These are phyloP conservation scores for Champsocephalus esox DNA, from an alignment of 2,797 vertebrate genomes.

Conservation along the genomic window DNA sequence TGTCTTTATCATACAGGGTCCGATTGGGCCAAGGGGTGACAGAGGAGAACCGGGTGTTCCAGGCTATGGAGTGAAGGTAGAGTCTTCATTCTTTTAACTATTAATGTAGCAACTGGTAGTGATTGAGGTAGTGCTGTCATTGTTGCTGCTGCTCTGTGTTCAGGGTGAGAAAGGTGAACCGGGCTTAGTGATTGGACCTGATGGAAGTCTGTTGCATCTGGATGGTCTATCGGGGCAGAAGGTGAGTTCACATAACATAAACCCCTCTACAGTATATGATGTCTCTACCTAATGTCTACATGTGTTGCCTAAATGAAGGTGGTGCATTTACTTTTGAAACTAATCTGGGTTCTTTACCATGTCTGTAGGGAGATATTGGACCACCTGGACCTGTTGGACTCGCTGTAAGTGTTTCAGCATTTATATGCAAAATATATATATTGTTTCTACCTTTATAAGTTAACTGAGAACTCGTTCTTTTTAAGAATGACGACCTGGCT, in stretches of 20 bases:
- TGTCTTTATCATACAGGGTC: constrained; percentile 84
- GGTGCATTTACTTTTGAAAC: background rate
- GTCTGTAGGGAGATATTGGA: constrained; percentile 81
- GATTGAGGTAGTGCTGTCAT: background rate
- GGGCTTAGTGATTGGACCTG: constrained; percentile 84
- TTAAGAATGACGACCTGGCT: background rate
- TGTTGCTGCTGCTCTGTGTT: constrained; percentile 19
- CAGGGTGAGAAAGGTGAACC: constrained; percentile 97
- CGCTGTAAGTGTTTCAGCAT: constrained; percentile 69
- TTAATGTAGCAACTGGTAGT: constrained; percentile 8
- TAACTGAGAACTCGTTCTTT: too few relatives aligned
- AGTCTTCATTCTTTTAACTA: background rate
- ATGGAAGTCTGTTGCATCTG: constrained; percentile 81
- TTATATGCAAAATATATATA: background rate
- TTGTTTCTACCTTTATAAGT: too few relatives aligned
- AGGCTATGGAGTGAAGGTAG: constrained; percentile 90
- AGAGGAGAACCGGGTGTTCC: constrained; percentile 84
- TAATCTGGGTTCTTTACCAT: background rate
- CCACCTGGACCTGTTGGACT: constrained; percentile 80
- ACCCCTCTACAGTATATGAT: background rate
- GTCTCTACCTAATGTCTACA: background rate
- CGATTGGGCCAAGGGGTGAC: constrained; percentile 91
- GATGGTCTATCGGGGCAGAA: constrained; percentile 70
- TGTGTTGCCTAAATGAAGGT: background rate
- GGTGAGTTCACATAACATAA: constrained; percentile 58